Conservation (phyloP, 2,113 vertebrate species). For the Tragelaphus scriptus region DNA sequence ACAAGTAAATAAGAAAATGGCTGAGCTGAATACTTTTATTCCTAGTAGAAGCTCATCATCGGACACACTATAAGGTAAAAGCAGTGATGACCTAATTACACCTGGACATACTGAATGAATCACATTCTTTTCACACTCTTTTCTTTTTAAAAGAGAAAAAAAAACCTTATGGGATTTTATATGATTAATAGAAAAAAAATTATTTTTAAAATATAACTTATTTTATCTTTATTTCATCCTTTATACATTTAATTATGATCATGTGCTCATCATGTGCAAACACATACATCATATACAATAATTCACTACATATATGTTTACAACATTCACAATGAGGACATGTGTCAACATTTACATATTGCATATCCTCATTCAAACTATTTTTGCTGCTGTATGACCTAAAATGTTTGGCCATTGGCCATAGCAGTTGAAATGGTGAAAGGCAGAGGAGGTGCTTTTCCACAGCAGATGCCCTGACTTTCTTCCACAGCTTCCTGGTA, state of each 20-base stretch:
- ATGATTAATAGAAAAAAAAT: background rate
- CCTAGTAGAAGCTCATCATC: background rate
- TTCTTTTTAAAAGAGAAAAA: background rate
- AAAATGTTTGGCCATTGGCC: background rate
- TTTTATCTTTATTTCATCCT: background rate
- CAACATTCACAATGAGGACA: background rate
- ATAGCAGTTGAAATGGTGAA: background rate
- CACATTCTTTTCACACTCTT: background rate
- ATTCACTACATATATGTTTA: background rate
- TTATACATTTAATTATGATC: background rate
- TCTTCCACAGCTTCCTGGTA: background rate
- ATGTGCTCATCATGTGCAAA: background rate
- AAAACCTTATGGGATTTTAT: background rate
- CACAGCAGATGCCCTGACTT: background rate
- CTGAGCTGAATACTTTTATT: conserved; percentile 23
- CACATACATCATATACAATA: background rate
- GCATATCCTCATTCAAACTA: background rate
- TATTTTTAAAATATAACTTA: background rate
- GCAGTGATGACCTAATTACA: background rate
- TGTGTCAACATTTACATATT: background rate
- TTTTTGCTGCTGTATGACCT: background rate
- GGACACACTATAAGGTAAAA: background rate
- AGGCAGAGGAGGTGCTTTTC: background rate
- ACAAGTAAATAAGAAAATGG: conserved; percentile 29
- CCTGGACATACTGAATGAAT: background rate